Conservation (phyloP, 2,888 invertebrate genomes). For the Papilio gigon region DNA sequence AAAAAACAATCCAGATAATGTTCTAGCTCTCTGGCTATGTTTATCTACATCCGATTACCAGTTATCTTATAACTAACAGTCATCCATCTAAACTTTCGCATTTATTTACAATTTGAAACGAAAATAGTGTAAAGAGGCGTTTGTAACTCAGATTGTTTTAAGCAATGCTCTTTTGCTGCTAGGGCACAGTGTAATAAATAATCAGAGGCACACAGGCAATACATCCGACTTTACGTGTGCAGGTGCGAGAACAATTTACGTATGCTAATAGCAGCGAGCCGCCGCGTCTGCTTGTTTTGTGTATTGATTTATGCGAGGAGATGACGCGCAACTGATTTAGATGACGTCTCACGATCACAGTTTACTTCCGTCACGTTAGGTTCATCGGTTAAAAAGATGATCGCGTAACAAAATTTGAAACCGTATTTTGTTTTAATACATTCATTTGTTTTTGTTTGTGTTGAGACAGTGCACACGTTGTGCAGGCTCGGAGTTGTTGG, state of each 20-base stretch:
- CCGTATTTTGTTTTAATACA: too few relatives aligned
- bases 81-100: too few relatives aligned
- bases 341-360: slow-evolving; percentile 28
- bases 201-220: not conserved
- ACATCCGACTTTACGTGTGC: slow-evolving; percentile 39
- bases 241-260: slow-evolving; percentile 55
- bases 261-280: slow-evolving; percentile 51
- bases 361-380: not conserved
- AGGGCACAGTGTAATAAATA: slow-evolving; percentile 18
- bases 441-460: not conserved
- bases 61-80: too few relatives aligned
- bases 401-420: too few relatives aligned
- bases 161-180: not conserved
- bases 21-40: too few relatives aligned
- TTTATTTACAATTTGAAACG: too few relatives aligned
- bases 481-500: not conserved
- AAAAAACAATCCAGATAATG: too few relatives aligned
- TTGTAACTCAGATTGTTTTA: not conserved
- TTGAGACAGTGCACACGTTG: not conserved
- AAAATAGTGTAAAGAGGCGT: not conserved
- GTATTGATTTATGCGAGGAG: slow-evolving; percentile 43
- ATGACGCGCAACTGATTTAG: slow-evolving; percentile 29
- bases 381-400: too few relatives aligned
- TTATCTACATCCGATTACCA: too few relatives aligned
- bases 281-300: slow-evolving; percentile 46